Conservation (phyloP, 2,113 vertebrate genomes). For the Condylura cristata region DNA sequence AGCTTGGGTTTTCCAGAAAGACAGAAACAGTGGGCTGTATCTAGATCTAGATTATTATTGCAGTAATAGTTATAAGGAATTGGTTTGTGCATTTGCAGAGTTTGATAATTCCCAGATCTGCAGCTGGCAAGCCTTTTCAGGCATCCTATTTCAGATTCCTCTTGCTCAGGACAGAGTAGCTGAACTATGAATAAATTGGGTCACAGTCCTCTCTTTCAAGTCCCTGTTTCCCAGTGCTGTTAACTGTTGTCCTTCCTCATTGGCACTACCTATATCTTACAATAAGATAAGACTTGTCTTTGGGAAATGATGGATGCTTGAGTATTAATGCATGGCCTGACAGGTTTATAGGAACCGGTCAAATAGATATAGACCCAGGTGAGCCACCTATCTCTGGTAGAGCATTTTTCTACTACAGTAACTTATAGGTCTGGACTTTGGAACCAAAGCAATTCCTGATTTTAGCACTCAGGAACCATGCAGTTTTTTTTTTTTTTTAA, state of each 20-base stretch:
- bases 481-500: no score
- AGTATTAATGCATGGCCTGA: background rate
- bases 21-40: background rate
- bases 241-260: background rate
- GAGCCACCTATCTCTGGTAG: background rate
- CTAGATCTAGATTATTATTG: background rate
- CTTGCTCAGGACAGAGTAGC: background rate
- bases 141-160: background rate
- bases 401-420: background rate
- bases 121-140: no score
- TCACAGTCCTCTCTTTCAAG: background rate
- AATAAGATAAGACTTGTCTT: background rate
- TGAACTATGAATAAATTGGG: background rate
- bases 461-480: background rate
- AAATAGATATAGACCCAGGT: background rate
- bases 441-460: background rate
- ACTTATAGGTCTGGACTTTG: background rate
- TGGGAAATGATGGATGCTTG: background rate
- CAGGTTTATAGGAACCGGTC: background rate
- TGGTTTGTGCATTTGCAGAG: background rate
- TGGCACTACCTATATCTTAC: background rate
- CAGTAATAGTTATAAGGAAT: background rate
- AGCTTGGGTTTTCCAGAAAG: background rate
- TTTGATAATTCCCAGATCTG: background rate
- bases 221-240: background rate